Percentiles rank a stretch among this genome's conserved stretches.
phyloP scores from a whole-genome alignment of 2,888 invertebrate species.

The Lasioglossum morio region DNA sequence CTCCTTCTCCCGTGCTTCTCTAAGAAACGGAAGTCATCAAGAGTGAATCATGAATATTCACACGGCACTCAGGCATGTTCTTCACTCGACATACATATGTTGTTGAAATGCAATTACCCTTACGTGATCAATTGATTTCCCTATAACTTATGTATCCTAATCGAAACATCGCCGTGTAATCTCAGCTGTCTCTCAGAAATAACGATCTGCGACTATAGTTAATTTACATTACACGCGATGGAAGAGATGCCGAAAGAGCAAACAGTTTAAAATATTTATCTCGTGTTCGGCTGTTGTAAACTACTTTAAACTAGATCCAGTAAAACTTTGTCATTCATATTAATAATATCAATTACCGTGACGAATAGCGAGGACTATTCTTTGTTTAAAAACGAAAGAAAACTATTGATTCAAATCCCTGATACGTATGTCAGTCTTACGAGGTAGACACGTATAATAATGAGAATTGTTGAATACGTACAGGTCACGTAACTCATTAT shows the following conservation, averaged over 20 bases:
- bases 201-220: constrained; percentile 32
- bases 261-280: not conserved
- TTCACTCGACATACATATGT: constrained; percentile 5
- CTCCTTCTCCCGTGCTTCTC: constrained; percentile 21
- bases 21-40: constrained; percentile 19
- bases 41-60: constrained; percentile 40
- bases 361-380: not conserved
- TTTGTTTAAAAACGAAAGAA: not conserved
- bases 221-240: constrained; percentile 17
- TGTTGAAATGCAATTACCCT: constrained; percentile 8
- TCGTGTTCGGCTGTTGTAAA: not conserved
- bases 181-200: constrained; percentile 39
- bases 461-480: not conserved
- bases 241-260: not conserved
- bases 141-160: constrained; percentile 41
- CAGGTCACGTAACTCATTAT: not conserved
- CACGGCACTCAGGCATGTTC: not conserved
- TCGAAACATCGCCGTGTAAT: constrained; percentile 37
- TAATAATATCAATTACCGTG: not conserved
- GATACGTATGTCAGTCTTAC: not conserved
- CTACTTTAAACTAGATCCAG: not conserved
- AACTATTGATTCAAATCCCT: not conserved
- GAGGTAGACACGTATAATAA: not conserved
- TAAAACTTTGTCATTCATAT: not conserved
- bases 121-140: constrained; percentile 28